These are phyloP conservation scores for Lamprologus callipterus DNA, from an alignment of 2,113 vertebrate genomes.

Conservation along the genomic window DNA sequence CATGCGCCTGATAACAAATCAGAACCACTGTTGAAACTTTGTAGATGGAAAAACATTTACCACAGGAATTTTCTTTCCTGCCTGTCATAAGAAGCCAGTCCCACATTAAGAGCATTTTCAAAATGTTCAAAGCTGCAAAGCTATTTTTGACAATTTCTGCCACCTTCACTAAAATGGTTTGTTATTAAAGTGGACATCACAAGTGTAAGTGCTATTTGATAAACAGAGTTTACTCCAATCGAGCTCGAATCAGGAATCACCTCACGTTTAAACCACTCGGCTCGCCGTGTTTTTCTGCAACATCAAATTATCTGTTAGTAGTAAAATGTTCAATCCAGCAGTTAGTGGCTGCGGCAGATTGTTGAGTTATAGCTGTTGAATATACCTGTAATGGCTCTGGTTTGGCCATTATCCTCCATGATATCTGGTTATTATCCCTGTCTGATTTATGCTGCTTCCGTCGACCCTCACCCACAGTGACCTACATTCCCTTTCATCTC, in stretches of 20 bases:
- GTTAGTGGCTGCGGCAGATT: slow-evolving; percentile 8
- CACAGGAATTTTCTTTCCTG: not conserved
- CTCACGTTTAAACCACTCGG: not conserved
- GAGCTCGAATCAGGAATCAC: not conserved
- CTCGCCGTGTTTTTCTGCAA: not conserved
- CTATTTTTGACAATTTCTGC: not conserved
- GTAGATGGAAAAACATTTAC: not conserved
- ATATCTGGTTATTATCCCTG: slow-evolving; percentile 49
- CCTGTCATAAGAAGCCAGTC: not conserved
- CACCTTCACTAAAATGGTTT: not conserved
- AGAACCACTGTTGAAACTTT: not conserved
- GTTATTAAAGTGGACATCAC: not conserved
- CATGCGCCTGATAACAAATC: slow-evolving; percentile 6
- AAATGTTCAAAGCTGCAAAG: not conserved
- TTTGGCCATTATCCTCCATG: slow-evolving; percentile 50
- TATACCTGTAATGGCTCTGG: slow-evolving; percentile 40
- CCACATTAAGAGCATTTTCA: not conserved
- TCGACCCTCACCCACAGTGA: slow-evolving; percentile 51
- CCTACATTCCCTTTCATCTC: slow-evolving; percentile 65
- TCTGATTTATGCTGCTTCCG: slow-evolving; percentile 56
- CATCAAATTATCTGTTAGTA: not conserved
- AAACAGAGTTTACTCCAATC: not conserved
- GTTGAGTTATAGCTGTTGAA: slow-evolving; percentile 27
- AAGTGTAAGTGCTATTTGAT: not conserved
- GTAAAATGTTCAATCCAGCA: not conserved